A percentile compares a stretch with the other conserved stretches of the same genome.
Evolutionary conservation across 53 echinoderm and acorn worm genomes (phyloP).

Genomic region (Arbacia lixula): DNA sequence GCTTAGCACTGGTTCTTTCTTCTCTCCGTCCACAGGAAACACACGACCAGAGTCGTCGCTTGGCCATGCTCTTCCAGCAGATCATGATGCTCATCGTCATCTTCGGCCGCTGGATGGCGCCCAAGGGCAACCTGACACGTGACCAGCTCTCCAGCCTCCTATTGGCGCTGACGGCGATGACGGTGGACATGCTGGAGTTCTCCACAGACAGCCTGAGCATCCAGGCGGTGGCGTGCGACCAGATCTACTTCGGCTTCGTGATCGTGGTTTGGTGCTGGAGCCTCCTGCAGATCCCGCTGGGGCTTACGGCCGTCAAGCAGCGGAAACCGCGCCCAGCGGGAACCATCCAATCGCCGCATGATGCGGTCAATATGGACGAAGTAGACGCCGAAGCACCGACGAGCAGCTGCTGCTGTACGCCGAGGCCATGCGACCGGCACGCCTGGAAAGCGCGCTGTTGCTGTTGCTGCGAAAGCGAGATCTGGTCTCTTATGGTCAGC

Average conservation of each 20-base stretch:
- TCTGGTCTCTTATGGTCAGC: constrained; percentile 37
- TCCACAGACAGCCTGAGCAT: constrained; percentile 54
- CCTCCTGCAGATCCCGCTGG: constrained; percentile 56
- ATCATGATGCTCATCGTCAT: constrained; percentile 50
- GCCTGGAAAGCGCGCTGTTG: constrained; percentile 8
- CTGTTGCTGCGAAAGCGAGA: constrained; percentile 51
- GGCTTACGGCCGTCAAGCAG: constrained; percentile 48
- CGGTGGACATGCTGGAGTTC: constrained; percentile 56
- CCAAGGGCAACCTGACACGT: constrained; percentile 37
- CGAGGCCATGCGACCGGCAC: neutral
- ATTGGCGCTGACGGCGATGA: constrained; percentile 52
- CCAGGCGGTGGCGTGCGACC: constrained; percentile 38
- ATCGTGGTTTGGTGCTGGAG: constrained; percentile 57
- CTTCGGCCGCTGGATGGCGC: constrained; percentile 52
- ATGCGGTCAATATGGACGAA: no score
- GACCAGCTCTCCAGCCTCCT: constrained; percentile 45
- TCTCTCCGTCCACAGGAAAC: neutral
- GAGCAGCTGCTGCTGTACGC: neutral
- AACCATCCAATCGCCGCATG: neutral
- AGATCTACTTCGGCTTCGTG: constrained; percentile 37
- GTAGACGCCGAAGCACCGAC: neutral
- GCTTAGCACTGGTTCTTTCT: no score
- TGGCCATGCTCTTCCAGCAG: constrained; percentile 35
- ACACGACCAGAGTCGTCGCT: constrained; percentile 35
- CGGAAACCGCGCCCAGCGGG: constrained; percentile 41